A percentile compares a stretch with the other conserved stretches of the same genome.
These are phyloP conservation scores for Pelusios castaneus DNA, from an alignment of 2,113 vertebrate species.

Conservation along the genomic window DNA sequence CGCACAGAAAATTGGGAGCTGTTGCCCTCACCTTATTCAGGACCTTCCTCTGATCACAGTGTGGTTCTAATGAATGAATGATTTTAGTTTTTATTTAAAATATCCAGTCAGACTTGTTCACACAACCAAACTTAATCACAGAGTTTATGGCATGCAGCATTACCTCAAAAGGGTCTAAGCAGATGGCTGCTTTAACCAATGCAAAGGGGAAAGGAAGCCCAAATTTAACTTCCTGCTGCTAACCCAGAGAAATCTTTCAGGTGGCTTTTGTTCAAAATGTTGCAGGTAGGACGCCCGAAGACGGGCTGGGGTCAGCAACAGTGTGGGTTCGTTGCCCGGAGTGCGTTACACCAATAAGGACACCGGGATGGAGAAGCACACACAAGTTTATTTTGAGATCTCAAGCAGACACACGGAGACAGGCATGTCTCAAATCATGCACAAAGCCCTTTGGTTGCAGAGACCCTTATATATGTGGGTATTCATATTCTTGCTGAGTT, in stretches of 20 bases:
- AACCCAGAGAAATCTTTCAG: constrained; percentile 24
- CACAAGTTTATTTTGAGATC: no score
- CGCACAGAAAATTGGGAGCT: not conserved
- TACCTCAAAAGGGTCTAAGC: constrained; percentile 15
- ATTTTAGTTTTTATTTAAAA: not conserved
- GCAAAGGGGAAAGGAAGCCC: constrained; percentile 15
- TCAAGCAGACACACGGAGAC: no score
- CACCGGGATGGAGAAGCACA: no score
- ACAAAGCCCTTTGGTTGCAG: no score
- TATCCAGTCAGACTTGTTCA: constrained; percentile 1
- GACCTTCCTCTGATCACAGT: not conserved
- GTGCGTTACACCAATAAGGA: no score
- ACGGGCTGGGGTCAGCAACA: no score
- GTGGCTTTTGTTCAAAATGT: constrained; percentile 26
- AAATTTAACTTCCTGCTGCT: constrained; percentile 49
- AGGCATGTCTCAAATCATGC: no score
- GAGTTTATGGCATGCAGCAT: not conserved
- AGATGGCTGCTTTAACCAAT: constrained; percentile 72
- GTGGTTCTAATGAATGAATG: not conserved
- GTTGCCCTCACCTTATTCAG: not conserved
- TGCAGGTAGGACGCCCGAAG: no score
- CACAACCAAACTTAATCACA: not conserved
- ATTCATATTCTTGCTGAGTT: no score
- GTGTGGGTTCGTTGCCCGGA: no score
- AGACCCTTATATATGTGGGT: no score